These are phyloP conservation scores for Hemicentrotus pulcherrimus DNA, from an alignment of 35 echinoderm and acorn worm species.

Conservation along the genomic window DNA sequence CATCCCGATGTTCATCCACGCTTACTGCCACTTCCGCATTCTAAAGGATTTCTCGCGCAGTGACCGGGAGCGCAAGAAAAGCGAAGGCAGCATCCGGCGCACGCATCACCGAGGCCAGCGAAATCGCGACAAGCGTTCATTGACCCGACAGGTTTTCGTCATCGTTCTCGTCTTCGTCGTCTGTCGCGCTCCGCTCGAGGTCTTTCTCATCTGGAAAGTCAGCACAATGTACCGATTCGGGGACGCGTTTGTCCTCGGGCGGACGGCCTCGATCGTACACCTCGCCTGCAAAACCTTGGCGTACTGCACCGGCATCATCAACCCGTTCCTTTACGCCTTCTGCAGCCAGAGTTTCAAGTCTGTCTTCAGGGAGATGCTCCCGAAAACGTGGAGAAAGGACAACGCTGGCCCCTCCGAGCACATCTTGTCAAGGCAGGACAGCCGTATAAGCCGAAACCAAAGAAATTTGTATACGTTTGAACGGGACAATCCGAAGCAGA, in stretches of 20 bases:
- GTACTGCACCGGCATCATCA: constrained; percentile 23
- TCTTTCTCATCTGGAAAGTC: constrained; percentile 22
- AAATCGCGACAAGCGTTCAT: not conserved
- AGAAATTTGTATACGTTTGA: not conserved
- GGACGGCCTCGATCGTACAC: constrained; percentile 17
- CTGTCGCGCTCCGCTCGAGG: constrained; percentile 41
- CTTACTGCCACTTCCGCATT: constrained; percentile 28
- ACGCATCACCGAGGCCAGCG: not conserved
- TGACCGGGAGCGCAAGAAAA: constrained; percentile 1
- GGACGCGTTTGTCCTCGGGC: not conserved
- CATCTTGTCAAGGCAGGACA: not conserved
- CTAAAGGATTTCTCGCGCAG: not conserved
- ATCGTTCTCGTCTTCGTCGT: constrained; percentile 29
- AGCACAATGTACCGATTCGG: not conserved
- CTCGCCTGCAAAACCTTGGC: constrained; percentile 35
- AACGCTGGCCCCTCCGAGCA: not conserved
- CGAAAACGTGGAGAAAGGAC: not conserved
- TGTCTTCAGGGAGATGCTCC: constrained; percentile 20
- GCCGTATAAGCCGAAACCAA: not conserved
- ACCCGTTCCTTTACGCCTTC: constrained; percentile 38
- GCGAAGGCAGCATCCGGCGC: constrained; percentile 12
- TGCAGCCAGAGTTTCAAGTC: constrained; percentile 37
- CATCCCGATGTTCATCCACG: constrained; percentile 17
- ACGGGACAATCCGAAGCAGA: not conserved
- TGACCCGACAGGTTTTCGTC: constrained; percentile 36